Base-by-base conservation (phyloP, 2,888 invertebrate species). In the Andrena chrysosceles region DNA sequence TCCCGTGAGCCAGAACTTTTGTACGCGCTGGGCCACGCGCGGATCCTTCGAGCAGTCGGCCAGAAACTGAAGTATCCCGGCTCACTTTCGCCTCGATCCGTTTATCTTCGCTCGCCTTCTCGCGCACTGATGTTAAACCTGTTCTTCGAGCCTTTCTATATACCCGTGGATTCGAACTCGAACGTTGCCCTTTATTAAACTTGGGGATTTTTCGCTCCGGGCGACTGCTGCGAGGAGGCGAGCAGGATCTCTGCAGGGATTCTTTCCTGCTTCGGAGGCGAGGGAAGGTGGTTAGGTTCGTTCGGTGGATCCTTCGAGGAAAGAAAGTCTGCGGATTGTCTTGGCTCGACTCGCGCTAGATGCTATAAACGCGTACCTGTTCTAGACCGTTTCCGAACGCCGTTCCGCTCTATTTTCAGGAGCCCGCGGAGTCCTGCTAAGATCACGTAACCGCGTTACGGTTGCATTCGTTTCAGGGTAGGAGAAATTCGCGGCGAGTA, bases 11-110 rank as follows among this genome's bases (percentile, higher is more conserved):
- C 31, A 23, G 1, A 1, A 2, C 8, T 33, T 8, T 26, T 16
- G n/a, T 8, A 16, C 23, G n/a, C 31, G 33, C n/a, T 3, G 42
- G 48, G 26, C 49, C 80, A 56, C 67, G 75, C 52, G 72, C 72
- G 56, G 72, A 76, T 76, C 81, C n/a, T 71, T 26, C 64, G 76
- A 52, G 31, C 72, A 64, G 76, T 69, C 72, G 62, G 64, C 10
- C 72, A 71, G 71, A 76, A 83, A 83, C 83, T 83, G 76, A 83
- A 67, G 74, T 66, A 56, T 60, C 42, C 26, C 69, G 79, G 70
- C 71, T 83, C 71, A 81, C 83, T 83, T 83, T 83, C 83, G 83
- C 81, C 68, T 69, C 75, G 83, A 79, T 79, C 64, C 81, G 81
- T 78, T 78, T 78, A 81, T 81, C 81, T 73, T 81, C 81, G 79